These are phyloP conservation scores for Anadara kagoshimensis DNA, from an alignment of 1,140 invertebrate genomes.

Conservation along the genomic window DNA sequence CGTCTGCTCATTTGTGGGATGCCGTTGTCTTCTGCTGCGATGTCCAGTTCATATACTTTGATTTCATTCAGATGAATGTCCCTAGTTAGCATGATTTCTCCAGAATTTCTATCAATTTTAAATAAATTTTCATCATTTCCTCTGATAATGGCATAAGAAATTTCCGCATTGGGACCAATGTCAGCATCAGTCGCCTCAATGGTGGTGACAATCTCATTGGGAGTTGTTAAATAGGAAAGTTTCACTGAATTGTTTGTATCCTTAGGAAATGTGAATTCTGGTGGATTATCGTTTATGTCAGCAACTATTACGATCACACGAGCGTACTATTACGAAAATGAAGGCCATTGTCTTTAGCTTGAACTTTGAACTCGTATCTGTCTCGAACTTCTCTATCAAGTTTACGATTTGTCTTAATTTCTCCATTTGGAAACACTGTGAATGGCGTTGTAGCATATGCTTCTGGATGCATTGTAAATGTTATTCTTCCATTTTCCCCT, in stretches of 20 bases:
- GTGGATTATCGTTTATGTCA: conserved; percentile 95
- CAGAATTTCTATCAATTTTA: conserved; percentile 28
- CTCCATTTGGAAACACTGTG: conserved; percentile 17
- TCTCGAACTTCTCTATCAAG: conserved; percentile 28
- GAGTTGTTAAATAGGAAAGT: conserved; percentile 27
- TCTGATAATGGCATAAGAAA: conserved; percentile 18
- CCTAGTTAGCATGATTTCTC: conserved; percentile 22
- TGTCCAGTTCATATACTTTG: conserved; percentile 33
- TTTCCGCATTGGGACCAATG: conserved; percentile 30
- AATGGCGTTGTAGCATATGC: neutral
- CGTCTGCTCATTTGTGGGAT: conserved; percentile 4
- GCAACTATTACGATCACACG: conserved; percentile 80
- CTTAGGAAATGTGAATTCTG: conserved; percentile 73
- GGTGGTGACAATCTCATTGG: conserved; percentile 27
- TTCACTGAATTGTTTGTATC: conserved; percentile 23
- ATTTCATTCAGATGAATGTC: conserved; percentile 33
- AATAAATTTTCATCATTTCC: conserved; percentile 36
- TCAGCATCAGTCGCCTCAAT: conserved; percentile 38
- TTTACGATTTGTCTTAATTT: conserved; percentile 24
- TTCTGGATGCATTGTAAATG: conserved; percentile 14
- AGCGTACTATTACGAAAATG: conserved; percentile 77
- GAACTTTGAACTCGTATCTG: conserved; percentile 79
- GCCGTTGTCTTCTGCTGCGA: conserved; percentile 34
- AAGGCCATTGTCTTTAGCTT: conserved; percentile 72
- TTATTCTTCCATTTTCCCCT: conserved; percentile 28